Conservation (phyloP, 2,888 invertebrate genomes). For the Caenorhabditis sulstoni region DNA sequence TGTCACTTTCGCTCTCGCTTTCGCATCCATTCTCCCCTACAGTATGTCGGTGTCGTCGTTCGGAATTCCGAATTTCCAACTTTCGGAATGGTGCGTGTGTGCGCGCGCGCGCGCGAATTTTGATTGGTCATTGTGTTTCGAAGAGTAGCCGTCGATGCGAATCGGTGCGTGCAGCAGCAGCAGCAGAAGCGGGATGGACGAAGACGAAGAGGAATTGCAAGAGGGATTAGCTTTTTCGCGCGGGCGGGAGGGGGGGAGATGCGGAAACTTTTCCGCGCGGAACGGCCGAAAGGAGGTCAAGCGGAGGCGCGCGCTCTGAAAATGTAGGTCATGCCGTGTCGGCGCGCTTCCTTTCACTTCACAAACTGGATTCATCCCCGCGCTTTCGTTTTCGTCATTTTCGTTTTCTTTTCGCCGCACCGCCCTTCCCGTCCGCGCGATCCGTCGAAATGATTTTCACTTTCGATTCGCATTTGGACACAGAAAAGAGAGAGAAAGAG, state of each 20-base stretch:
- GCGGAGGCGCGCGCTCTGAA: background rate
- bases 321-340: constrained; percentile 11
- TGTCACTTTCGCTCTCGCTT: constrained; percentile 34
- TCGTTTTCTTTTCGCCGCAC: constrained; percentile 1
- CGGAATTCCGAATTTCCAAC: constrained; percentile 14
- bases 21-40: constrained; percentile 1
- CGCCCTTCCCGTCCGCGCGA: background rate
- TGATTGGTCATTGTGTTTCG: constrained; percentile 6
- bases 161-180: constrained; percentile 19
- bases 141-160: constrained; percentile 39
- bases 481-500: background rate
- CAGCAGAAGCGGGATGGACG: background rate
- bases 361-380: constrained; percentile 3
- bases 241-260: too few species aligned
- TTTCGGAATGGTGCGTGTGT: background rate
- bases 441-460: constrained; percentile 3
- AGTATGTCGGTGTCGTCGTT: constrained; percentile 1
- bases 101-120: constrained; percentile 5
- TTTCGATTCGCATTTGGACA: constrained; percentile 14
- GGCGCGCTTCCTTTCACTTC: background rate
- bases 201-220: background rate
- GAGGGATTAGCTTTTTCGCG: background rate
- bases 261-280: constrained; percentile 23
- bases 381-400: background rate
- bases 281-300: constrained; percentile 19